Percentiles rank a stretch among this genome's conserved stretches.
These are phyloP conservation scores for Panthera tigris DNA, from an alignment of 2,113 vertebrate species.

Conservation along the genomic window DNA sequence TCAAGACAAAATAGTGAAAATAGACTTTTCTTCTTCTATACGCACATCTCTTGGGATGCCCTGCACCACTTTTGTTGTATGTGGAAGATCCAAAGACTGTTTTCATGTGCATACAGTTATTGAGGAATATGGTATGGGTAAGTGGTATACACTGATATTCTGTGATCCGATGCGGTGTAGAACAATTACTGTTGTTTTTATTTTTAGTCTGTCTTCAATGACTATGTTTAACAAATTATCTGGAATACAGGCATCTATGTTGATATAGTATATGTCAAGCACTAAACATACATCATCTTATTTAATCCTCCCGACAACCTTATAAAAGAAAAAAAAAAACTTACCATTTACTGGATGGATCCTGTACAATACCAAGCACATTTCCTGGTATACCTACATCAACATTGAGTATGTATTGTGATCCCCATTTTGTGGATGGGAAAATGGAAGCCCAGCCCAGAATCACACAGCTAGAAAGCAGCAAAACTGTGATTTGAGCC, in stretches of 20 bases:
- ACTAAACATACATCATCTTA: background rate
- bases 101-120: background rate
- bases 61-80: background rate
- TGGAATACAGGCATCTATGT: background rate
- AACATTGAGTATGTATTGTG: background rate
- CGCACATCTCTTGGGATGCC: background rate
- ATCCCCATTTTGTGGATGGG: background rate
- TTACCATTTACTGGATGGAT: background rate
- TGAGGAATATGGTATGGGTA: background rate
- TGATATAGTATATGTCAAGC: background rate
- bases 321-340: background rate
- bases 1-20: background rate
- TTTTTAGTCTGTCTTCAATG: background rate
- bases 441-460: background rate
- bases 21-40: background rate
- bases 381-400: background rate
- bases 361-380: background rate
- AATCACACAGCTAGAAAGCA: background rate
- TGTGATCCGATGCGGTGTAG: background rate
- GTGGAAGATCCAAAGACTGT: background rate
- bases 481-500: background rate
- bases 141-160: background rate
- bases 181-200: background rate
- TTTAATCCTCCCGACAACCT: background rate
- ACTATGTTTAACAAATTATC: background rate